Evolutionary conservation across 2,797 vertebrate genomes (phyloP), one percentile per base, ranked within the genome.

Genomic region (Gymnoscopelus microlampas): DNA sequence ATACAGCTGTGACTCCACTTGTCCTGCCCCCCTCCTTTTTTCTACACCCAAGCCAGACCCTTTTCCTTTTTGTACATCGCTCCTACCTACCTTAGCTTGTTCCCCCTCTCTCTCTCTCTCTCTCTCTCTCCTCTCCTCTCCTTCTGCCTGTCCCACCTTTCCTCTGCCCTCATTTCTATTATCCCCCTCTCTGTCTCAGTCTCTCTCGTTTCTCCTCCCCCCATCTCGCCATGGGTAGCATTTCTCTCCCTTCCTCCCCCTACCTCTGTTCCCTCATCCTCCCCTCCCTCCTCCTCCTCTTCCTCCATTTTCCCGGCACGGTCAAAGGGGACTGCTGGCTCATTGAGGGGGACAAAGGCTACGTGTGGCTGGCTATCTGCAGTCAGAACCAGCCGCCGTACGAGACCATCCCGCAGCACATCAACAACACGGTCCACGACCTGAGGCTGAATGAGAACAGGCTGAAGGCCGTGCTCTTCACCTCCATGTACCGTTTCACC

Each of bases 321-420:
- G 96, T 95, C 77, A 90, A 68, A 0, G 94, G 94, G 4, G 97
- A 99, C 93, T 99, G 98, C 89, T 99, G 98, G 98, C 94, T 99
- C 72, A 99, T 99, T 1, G 98, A 99, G 78, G 98, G 98, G 8
- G 97, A 99, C 90, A 99, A 99, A 89, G 98, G 98, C 63, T 99
- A 98, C 0, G 97, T 99, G 79, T 99, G 98, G 98, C 89, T 99
- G 87, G 98, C 97, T 44, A 99, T 99, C 91, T 99, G 98, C 94
- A 99, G 98, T 90, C 97, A 98, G 92, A 99, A 99, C 92, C 98
- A 99, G 90, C 98, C 98, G 0, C 98, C 97, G 0, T 99, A 98
- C 0, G 98, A 99, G 91, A 97, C 97, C 66, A 98, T 99, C 60
- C 98, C 97, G 0, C 97, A 99, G 90, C 98, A 99, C 80, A 99